These are phyloP conservation scores for Cephalopterus ornatus DNA, from an alignment of 2,113 vertebrate genomes.

Conservation along the genomic window DNA sequence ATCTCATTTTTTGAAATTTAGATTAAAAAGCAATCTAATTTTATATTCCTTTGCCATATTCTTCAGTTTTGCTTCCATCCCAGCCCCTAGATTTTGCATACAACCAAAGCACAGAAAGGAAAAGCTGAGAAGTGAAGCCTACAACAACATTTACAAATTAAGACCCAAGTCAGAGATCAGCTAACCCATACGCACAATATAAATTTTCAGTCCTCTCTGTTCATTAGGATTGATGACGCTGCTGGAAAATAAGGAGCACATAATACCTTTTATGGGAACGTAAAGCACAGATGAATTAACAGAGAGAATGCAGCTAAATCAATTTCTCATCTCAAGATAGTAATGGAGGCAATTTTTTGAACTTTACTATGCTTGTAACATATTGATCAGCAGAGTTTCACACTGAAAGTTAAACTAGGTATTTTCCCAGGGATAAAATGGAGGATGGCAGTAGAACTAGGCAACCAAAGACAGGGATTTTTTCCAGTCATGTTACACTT, in stretches of 20 bases:
- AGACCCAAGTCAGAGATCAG: slow-evolving; percentile 43
- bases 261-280: slow-evolving; percentile 50
- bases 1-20: not conserved
- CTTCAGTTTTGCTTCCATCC: not conserved
- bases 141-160: slow-evolving; percentile 22
- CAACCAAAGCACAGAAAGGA: not conserved
- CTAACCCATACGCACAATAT: not conserved
- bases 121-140: not conserved
- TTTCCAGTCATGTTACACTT: not conserved
- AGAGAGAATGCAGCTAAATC: slow-evolving; percentile 50
- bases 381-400: slow-evolving; percentile 44
- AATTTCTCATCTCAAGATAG: slow-evolving; percentile 58
- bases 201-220: slow-evolving; percentile 15
- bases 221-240: slow-evolving; percentile 46
- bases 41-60: not conserved
- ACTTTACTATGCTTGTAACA: slow-evolving; percentile 42
- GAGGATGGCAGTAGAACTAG: not conserved
- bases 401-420: not conserved
- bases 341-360: slow-evolving; percentile 59
- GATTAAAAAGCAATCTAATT: not conserved
- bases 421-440: slow-evolving; percentile 10
- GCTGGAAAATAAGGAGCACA: slow-evolving; percentile 34
- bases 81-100: not conserved
- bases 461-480: not conserved
- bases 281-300: slow-evolving; percentile 37